phyloP scores from a whole-genome alignment of 1,140 invertebrate genomes.

The Listronotus bonariensis region DNA sequence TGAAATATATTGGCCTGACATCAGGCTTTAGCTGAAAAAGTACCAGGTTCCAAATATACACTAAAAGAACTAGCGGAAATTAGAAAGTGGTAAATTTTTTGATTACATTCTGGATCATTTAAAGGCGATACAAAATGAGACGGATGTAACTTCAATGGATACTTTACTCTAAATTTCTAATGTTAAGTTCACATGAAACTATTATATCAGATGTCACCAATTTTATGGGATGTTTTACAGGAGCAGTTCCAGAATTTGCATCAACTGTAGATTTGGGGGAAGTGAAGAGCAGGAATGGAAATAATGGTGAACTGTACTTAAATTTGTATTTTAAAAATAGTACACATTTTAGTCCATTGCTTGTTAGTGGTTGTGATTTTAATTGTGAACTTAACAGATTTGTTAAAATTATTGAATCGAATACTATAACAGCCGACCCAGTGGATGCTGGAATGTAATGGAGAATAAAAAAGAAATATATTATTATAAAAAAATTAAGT shows the following conservation, averaged over 20 bases:
- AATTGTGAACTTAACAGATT: conserved; percentile 65
- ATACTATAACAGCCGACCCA: conserved; percentile 24
- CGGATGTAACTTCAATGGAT: not conserved
- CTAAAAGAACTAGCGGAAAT: conserved; percentile 58
- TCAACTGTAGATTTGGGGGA: conserved; percentile 75
- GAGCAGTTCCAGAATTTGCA: conserved; percentile 72
- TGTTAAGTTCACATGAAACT: conserved; percentile 68
- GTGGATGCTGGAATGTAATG: conserved; percentile 38
- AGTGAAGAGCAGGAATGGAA: conserved; percentile 56
- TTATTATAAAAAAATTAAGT: too few relatives aligned
- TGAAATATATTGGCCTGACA: conserved; percentile 57
- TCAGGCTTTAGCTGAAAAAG: conserved; percentile 57
- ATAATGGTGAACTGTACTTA: conserved; percentile 44
- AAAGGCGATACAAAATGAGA: conserved; percentile 3
- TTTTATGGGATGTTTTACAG: conserved; percentile 73
- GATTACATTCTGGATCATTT: conserved; percentile 40
- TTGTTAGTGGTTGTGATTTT: conserved; percentile 62
- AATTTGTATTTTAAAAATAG: conserved; percentile 68
- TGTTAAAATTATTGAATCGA: conserved; percentile 44
- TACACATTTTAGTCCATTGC: conserved; percentile 59
- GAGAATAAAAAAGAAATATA: not conserved
- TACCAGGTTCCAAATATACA: conserved; percentile 56
- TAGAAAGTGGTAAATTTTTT: conserved; percentile 67
- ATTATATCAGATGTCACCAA: conserved; percentile 77
- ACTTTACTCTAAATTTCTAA: conserved; percentile 54